Conservation (phyloP, 2,113 vertebrate genomes). For the Bos indicus region DNA sequence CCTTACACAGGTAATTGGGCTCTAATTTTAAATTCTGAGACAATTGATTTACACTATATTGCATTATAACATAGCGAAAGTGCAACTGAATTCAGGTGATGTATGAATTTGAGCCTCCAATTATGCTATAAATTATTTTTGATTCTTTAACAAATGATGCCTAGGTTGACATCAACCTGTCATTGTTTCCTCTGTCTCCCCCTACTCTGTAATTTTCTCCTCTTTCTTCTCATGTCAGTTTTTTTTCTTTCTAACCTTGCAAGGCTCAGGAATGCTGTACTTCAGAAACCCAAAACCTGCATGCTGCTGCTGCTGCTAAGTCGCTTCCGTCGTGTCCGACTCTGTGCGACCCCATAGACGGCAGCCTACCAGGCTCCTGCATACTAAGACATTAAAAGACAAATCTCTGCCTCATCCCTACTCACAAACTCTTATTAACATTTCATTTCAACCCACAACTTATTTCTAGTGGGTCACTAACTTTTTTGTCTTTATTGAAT, state of each 20-base stretch:
- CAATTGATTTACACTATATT: conserved; percentile 51
- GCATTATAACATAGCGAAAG: conserved; percentile 48
- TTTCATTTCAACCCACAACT: neutral
- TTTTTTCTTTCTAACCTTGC: neutral
- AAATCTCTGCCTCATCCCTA: neutral
- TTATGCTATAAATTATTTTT: conserved; percentile 47
- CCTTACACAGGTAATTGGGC: conserved; percentile 45
- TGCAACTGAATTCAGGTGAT: neutral
- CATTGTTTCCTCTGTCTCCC: neutral
- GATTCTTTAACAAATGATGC: conserved; percentile 8
- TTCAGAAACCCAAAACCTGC: neutral
- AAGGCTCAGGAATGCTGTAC: neutral
- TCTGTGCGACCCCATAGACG: no score
- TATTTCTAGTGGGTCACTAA: neutral
- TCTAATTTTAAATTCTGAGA: conserved; percentile 56
- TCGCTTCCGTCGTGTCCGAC: no score
- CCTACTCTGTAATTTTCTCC: neutral
- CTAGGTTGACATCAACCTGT: neutral
- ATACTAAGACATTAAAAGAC: neutral
- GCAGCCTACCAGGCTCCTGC: no score
- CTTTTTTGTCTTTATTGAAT: neutral
- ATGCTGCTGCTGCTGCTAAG: no score
- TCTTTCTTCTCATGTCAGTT: neutral
- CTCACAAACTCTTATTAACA: neutral
- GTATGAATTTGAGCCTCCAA: conserved; percentile 39